Evolutionary conservation across 2,113 vertebrate genomes (phyloP).

Genomic region (Poeciliopsis prolifica): DNA sequence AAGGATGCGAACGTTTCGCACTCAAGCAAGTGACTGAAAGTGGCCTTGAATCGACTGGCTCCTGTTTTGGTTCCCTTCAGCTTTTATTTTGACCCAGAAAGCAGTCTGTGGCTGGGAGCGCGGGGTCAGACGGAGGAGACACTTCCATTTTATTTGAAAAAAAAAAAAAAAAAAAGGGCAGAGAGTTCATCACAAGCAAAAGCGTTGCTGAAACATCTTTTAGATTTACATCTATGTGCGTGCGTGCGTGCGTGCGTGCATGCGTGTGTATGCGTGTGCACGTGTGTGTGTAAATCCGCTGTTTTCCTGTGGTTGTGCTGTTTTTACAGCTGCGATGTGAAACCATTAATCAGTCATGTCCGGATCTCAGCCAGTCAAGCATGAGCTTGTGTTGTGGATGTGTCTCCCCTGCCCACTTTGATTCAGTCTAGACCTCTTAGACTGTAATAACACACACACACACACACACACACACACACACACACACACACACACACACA

Average conservation of each 20-base stretch:
- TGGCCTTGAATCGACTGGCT: slow-evolving; percentile 39
- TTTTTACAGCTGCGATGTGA: slow-evolving; percentile 70
- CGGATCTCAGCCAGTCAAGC: slow-evolving; percentile 33
- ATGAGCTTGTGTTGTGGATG: slow-evolving; percentile 44
- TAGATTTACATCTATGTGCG: neutral
- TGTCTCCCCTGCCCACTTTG: slow-evolving; percentile 50
- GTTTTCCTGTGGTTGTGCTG: slow-evolving; percentile 40
- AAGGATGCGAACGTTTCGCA: neutral
- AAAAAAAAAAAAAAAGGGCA: slow-evolving; percentile 9
- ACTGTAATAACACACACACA: slow-evolving; percentile 38
- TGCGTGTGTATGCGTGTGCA: slow-evolving; percentile 13
- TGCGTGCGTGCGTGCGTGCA: slow-evolving; percentile 1
- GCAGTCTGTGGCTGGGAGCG: neutral
- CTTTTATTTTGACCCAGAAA: slow-evolving; percentile 51
- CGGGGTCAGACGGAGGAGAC: neutral
- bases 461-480: slow-evolving; percentile 22
- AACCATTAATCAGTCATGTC: slow-evolving; percentile 58
- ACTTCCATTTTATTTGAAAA: slow-evolving; percentile 36
- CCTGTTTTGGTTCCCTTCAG: slow-evolving; percentile 48
- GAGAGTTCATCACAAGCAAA: slow-evolving; percentile 36
- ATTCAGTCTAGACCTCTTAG: slow-evolving; percentile 53
- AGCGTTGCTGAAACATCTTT: slow-evolving; percentile 22
- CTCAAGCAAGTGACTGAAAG: neutral
- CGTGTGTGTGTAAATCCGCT: slow-evolving; percentile 7
- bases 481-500: slow-evolving; percentile 21